These are phyloP conservation scores for roundworm (Caenorhabditis elegans) DNA, from an alignment of 1,140 invertebrate species.

Conservation along the genomic window DNA sequence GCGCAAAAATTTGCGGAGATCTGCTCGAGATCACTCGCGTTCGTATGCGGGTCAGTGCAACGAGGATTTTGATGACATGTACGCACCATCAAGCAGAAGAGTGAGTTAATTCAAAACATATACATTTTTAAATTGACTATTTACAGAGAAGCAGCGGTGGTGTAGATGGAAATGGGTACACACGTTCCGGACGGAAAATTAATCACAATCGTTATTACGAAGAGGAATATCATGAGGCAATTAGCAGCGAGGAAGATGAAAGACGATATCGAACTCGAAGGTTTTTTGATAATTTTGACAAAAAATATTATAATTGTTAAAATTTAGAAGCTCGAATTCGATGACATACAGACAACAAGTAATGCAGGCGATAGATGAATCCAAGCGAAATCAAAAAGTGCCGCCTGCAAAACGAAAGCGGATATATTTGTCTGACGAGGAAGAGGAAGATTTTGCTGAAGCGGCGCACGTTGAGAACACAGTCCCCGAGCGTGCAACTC, in stretches of 20 bases:
- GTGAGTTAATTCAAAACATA: neutral
- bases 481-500: neutral
- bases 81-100: neutral
- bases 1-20: neutral
- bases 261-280: neutral
- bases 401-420: slow-evolving; percentile 1
- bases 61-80: neutral
- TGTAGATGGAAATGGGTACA: neutral
- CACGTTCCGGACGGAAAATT: neutral
- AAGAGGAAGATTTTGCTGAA: neutral
- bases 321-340: neutral
- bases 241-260: slow-evolving; percentile 1
- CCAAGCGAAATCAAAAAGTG: neutral
- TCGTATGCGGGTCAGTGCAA: neutral
- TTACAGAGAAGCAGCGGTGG: neutral
- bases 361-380: neutral
- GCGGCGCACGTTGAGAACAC: neutral
- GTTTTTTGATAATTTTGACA: neutral
- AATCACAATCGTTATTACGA: neutral
- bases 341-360: neutral
- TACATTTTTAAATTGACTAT: neutral
- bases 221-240: neutral
- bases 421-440: slow-evolving; percentile 1
- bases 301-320: neutral
- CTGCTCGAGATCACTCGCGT: slow-evolving; percentile 5